Conservation (phyloP, 2,797 vertebrate species). For the Glossophaga mutica region DNA sequence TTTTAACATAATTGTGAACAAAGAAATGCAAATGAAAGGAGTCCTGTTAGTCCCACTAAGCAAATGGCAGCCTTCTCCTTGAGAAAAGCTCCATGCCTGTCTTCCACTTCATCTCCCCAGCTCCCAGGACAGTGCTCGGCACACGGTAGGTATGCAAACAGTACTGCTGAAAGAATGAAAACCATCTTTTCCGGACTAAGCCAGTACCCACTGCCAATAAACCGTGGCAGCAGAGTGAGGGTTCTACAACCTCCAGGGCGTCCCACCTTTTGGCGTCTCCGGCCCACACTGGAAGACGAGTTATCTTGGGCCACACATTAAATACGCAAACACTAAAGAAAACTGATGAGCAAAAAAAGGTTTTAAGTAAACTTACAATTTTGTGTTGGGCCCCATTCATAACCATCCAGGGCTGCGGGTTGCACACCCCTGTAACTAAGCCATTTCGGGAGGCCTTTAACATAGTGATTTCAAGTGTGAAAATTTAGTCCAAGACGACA, state of each 20-base stretch:
- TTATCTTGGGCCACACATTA: too few species aligned
- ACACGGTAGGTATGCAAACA: not conserved
- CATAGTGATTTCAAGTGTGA: not conserved
- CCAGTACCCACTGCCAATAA: not conserved
- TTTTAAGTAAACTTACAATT: too few species aligned
- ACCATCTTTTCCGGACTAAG: not conserved
- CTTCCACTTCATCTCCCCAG: accelerated
- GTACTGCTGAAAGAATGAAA: not conserved
- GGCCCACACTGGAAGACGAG: too few species aligned
- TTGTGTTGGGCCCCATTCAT: too few species aligned
- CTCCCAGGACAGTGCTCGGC: not conserved
- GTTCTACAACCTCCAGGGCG: too few species aligned
- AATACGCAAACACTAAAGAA: too few species aligned
- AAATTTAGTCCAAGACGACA: not conserved
- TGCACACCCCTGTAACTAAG: not conserved
- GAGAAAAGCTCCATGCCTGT: not conserved
- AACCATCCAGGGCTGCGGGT: too few species aligned
- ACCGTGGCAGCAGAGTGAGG: not conserved
- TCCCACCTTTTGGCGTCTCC: too few species aligned
- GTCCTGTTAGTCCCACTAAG: too few species aligned
- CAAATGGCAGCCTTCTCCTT: not conserved
- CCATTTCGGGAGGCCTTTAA: not conserved
- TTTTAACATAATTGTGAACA: not conserved
- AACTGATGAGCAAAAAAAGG: too few species aligned
- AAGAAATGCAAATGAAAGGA: not conserved